Conservation (phyloP, 2,888 invertebrate genomes). For the Ypsolopha scabrella region DNA sequence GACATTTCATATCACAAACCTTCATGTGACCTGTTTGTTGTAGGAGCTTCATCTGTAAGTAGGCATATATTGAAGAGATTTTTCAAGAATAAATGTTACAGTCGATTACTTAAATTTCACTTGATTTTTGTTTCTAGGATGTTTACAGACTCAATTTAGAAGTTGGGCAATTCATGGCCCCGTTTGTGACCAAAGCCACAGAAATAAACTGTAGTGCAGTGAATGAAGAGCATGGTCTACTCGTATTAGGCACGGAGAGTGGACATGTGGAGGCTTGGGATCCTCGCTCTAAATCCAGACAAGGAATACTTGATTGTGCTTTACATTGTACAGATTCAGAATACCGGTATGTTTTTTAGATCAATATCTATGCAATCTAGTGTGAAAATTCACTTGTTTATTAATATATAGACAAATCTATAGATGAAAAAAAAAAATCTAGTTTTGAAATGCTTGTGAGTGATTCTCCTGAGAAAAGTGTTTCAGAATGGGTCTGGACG, state of each 20-base stretch:
- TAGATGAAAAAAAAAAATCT: no score
- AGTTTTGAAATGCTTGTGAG: no score
- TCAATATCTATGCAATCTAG: no score
- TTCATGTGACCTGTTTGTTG: constrained; percentile 92
- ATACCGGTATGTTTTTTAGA: constrained; percentile 36
- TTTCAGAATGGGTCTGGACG: no score
- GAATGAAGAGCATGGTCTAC: constrained; percentile 89
- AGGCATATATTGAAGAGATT: background rate
- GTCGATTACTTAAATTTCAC: constrained; percentile 2
- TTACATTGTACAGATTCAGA: constrained; percentile 68
- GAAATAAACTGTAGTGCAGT: constrained; percentile 87
- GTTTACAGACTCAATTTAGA: constrained; percentile 96
- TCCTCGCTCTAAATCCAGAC: constrained; percentile 82
- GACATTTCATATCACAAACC: constrained; percentile 93
- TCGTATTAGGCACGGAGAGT: constrained; percentile 88
- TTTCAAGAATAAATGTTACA: constrained; percentile 8
- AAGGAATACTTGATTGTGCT: constrained; percentile 88
- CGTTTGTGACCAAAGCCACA: constrained; percentile 80
- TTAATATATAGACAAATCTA: no score
- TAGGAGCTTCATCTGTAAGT: constrained; percentile 84
- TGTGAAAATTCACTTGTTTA: no score
- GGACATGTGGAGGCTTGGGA: constrained; percentile 98
- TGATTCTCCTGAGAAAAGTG: no score
- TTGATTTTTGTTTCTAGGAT: constrained; percentile 71
- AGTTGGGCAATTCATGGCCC: constrained; percentile 92